Percentiles rank a stretch among this genome's conserved stretches.
These are phyloP conservation scores for Drosophila affinis DNA, from an alignment of 2,888 invertebrate genomes.

Conservation along the genomic window DNA sequence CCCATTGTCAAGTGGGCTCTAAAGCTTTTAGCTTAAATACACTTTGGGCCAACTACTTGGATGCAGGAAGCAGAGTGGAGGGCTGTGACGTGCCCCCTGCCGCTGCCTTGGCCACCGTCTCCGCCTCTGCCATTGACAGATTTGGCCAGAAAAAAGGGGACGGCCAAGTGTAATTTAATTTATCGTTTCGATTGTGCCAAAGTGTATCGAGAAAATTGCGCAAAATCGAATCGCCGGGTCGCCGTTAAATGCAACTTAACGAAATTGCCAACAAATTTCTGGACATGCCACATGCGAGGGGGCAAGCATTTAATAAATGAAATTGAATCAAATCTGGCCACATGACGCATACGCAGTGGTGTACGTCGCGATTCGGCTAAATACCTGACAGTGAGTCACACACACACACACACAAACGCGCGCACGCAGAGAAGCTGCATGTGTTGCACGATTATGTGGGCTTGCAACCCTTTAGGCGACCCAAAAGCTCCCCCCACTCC, in stretches of 20 bases:
- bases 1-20: slow-evolving; percentile 71
- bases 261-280: slow-evolving; percentile 50
- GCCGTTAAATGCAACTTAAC: slow-evolving; percentile 49
- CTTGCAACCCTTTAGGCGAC: slow-evolving; percentile 37
- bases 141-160: slow-evolving; percentile 13
- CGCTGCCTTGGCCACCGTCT: no score
- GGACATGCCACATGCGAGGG: not conserved
- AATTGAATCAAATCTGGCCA: slow-evolving; percentile 53
- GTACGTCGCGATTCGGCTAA: slow-evolving; percentile 31
- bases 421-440: not conserved
- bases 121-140: slow-evolving; percentile 47
- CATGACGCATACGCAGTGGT: slow-evolving; percentile 68
- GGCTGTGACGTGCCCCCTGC: not conserved
- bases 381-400: slow-evolving; percentile 16
- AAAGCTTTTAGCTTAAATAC: slow-evolving; percentile 79
- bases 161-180: slow-evolving; percentile 68
- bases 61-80: slow-evolving; percentile 1
- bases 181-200: slow-evolving; percentile 66
- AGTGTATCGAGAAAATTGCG: slow-evolving; percentile 64
- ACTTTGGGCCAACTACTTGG: slow-evolving; percentile 77
- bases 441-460: not conserved
- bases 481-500: slow-evolving; percentile 32
- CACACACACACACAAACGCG: slow-evolving; percentile 11
- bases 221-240: slow-evolving; percentile 24
- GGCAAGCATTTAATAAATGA: slow-evolving; percentile 26